A percentile compares a stretch with the other conserved stretches of the same genome.
Evolutionary conservation across 2,797 vertebrate genomes (phyloP).

Genomic region (Takifugu ocellatus): DNA sequence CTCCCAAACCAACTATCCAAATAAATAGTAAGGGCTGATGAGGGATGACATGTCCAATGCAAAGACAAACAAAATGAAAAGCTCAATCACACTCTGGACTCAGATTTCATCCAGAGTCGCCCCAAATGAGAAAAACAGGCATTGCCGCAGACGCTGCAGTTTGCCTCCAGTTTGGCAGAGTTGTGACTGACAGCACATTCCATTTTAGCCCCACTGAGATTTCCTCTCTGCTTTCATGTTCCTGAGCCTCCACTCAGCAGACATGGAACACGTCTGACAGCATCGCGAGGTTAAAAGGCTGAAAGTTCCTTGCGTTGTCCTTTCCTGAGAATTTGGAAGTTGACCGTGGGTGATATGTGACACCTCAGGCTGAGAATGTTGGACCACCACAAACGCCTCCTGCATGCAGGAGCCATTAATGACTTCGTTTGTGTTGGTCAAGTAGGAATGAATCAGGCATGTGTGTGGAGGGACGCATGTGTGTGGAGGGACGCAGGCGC

Average conservation of each 20-base stretch:
- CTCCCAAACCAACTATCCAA: conserved; percentile 58
- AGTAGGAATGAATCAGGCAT: not conserved
- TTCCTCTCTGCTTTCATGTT: not conserved
- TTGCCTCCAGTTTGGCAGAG: conserved; percentile 56
- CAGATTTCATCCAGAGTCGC: conserved; percentile 54
- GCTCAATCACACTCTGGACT: conserved; percentile 61
- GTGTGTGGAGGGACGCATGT: too few relatives aligned
- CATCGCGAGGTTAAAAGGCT: conserved; percentile 10
- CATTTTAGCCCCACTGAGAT: conserved; percentile 39
- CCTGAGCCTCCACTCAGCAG: not conserved
- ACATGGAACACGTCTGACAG: not conserved
- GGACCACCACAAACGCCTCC: conserved; percentile 7
- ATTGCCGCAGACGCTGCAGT: conserved; percentile 47
- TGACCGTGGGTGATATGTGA: conserved; percentile 10
- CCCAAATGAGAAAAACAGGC: conserved; percentile 72
- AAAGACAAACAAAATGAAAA: conserved; percentile 70
- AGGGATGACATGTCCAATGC: conserved; percentile 60
- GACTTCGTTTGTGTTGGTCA: not conserved
- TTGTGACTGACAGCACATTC: conserved; percentile 66
- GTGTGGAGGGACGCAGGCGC: too few relatives aligned
- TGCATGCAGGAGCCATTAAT: not conserved
- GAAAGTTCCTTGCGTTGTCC: conserved; percentile 13
- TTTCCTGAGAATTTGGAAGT: conserved; percentile 24
- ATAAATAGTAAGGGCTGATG: conserved; percentile 66
- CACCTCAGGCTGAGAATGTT: conserved; percentile 7